Percentiles rank a stretch among this genome's conserved stretches.
Conservation (phyloP, 2,888 invertebrate species). For the Troides oblongomaculatus region DNA sequence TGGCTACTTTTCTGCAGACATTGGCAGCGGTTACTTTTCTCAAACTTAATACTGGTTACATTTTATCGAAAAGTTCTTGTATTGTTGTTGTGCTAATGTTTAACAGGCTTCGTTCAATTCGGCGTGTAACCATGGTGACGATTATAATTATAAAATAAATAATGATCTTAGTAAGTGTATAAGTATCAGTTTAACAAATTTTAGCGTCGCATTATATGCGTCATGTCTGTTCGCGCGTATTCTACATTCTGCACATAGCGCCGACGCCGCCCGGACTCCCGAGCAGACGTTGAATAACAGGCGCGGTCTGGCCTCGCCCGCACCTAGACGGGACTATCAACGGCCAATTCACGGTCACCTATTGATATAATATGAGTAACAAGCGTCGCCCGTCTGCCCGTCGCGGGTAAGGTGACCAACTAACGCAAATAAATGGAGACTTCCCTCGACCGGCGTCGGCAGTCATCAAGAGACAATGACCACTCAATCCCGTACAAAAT, state of each 20-base stretch:
- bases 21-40: too few species aligned
- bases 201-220: not conserved
- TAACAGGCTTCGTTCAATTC: not conserved
- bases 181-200: not conserved
- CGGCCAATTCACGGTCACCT: conserved; percentile 30
- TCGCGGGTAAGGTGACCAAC: conserved; percentile 10
- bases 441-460: not conserved
- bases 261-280: conserved; percentile 1
- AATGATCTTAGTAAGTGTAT: not conserved
- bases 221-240: conserved; percentile 1
- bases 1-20: too few species aligned
- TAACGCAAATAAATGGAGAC: not conserved
- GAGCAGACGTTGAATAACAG: conserved; percentile 23
- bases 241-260: not conserved
- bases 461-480: too few species aligned
- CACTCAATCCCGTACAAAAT: too few species aligned
- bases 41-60: too few species aligned
- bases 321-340: conserved; percentile 23
- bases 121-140: not conserved
- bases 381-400: conserved; percentile 15
- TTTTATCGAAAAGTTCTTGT: too few species aligned
- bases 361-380: conserved; percentile 29
- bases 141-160: not conserved
- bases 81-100: too few species aligned
- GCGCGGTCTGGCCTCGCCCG: conserved; percentile 20